Conservation (phyloP, 2,888 invertebrate species). For the Diarsia mendica region DNA sequence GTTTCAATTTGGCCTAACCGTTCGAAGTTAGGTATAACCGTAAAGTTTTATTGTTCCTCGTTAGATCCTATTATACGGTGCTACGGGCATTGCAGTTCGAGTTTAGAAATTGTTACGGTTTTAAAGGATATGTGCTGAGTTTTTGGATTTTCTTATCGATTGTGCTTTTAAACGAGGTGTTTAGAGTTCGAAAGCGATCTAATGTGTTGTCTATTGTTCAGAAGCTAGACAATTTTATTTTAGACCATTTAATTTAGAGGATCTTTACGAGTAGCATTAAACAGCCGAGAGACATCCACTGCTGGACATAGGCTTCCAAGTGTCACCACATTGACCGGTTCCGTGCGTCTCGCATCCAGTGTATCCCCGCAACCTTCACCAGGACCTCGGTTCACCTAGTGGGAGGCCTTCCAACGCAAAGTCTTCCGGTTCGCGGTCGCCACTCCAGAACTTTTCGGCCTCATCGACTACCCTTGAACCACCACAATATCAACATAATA, state of each 20-base stretch:
- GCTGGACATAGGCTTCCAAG: too few relatives aligned
- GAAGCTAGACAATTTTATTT: background rate
- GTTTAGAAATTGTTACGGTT: constrained; percentile 48
- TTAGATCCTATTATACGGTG: constrained; percentile 74
- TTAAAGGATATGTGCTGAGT: constrained; percentile 27
- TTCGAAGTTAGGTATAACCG: constrained; percentile 70
- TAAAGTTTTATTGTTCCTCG: constrained; percentile 75
- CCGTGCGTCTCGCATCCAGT: too few relatives aligned
- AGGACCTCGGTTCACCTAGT: too few relatives aligned
- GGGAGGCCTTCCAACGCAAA: too few relatives aligned
- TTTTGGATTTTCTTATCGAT: constrained; percentile 37
- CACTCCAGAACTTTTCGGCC: too few relatives aligned
- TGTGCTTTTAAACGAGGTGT: constrained; percentile 8
- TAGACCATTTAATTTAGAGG: background rate
- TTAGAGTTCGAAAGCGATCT: background rate
- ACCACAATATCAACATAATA: background rate
- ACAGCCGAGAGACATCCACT: too few relatives aligned
- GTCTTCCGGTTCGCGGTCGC: too few relatives aligned
- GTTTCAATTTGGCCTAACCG: constrained; percentile 63
- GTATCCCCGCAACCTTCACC: too few relatives aligned
- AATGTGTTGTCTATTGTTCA: background rate
- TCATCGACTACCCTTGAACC: background rate
- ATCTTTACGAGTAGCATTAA: background rate
- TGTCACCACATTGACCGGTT: too few relatives aligned
- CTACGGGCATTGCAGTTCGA: constrained; percentile 53